Percentiles rank a stretch among this genome's conserved stretches.
Evolutionary conservation across 2,797 vertebrate species (phyloP).

Genomic region (Ibycter americanus): DNA sequence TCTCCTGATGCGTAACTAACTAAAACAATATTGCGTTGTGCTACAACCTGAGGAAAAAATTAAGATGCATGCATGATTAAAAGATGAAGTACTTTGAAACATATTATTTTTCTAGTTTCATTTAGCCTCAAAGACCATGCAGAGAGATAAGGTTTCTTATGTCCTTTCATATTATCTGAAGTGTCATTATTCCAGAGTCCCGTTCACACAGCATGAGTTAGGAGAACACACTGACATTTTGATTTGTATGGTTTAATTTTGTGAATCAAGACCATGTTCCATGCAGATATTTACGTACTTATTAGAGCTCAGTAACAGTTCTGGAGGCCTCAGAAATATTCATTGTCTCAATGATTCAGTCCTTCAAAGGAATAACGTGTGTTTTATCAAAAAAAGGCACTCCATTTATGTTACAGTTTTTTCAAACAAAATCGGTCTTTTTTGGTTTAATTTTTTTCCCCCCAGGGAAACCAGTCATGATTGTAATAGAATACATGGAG

Average conservation of each 20-base stretch:
- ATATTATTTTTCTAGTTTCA: slow-evolving; percentile 39
- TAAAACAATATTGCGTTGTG: slow-evolving; percentile 60
- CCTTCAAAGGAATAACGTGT: slow-evolving; percentile 30
- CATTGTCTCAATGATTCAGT: not conserved
- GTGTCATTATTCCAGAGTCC: slow-evolving; percentile 52
- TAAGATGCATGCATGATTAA: slow-evolving; percentile 23
- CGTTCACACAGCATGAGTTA: slow-evolving; percentile 50
- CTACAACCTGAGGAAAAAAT: not conserved
- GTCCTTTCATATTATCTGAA: slow-evolving; percentile 51
- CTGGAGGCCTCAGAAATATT: slow-evolving; percentile 40
- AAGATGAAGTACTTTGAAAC: slow-evolving; percentile 53
- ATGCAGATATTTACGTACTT: slow-evolving; percentile 63
- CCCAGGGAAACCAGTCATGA: slow-evolving; percentile 98
- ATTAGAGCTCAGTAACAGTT: slow-evolving; percentile 41
- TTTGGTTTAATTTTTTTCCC: slow-evolving; percentile 21
- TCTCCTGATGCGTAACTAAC: slow-evolving; percentile 40
- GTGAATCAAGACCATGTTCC: slow-evolving; percentile 36
- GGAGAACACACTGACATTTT: slow-evolving; percentile 57
- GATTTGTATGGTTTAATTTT: slow-evolving; percentile 64
- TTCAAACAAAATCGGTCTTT: slow-evolving; percentile 51
- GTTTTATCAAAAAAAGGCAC: slow-evolving; percentile 40
- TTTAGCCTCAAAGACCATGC: slow-evolving; percentile 52
- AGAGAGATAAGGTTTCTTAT: slow-evolving; percentile 45
- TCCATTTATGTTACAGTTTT: slow-evolving; percentile 34
- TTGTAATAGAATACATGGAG: slow-evolving; percentile 99